Conservation (phyloP, 2,113 vertebrate species). For the Caranx melampygus region DNA sequence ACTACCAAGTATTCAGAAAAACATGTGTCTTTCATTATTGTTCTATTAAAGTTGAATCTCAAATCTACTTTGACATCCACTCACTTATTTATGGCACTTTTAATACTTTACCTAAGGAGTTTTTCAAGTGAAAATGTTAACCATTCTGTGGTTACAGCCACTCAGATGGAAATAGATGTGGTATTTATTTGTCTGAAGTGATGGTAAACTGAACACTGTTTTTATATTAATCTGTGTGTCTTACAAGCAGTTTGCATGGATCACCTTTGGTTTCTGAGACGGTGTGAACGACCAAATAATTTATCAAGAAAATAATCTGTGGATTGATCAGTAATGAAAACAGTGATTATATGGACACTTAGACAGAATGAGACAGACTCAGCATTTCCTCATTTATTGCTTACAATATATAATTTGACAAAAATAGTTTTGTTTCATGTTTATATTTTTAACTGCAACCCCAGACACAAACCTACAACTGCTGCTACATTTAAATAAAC, state of each 20-base stretch:
- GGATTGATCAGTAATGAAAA: neutral
- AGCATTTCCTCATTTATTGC: slow-evolving; percentile 20
- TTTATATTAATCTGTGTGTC: neutral
- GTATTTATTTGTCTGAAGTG: neutral
- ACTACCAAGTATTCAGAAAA: neutral
- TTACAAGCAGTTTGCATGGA: neutral
- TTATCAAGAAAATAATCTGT: neutral
- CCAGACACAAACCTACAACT: neutral
- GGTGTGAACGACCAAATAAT: neutral
- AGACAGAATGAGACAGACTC: slow-evolving; percentile 7
- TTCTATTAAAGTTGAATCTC: neutral
- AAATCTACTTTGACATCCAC: neutral
- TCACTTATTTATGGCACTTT: neutral
- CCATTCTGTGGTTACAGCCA: too few relatives aligned
- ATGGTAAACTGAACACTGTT: neutral
- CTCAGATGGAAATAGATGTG: neutral
- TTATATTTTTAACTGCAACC: neutral
- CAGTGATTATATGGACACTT: neutral
- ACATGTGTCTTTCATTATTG: neutral
- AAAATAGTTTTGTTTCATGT: neutral
- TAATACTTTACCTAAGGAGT: too few relatives aligned
- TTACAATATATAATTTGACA: neutral
- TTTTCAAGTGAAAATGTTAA: neutral
- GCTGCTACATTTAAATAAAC: neutral
- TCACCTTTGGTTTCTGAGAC: neutral